phyloP scores from a whole-genome alignment of 2,888 invertebrate species.

The Metopia argyrocephala region DNA sequence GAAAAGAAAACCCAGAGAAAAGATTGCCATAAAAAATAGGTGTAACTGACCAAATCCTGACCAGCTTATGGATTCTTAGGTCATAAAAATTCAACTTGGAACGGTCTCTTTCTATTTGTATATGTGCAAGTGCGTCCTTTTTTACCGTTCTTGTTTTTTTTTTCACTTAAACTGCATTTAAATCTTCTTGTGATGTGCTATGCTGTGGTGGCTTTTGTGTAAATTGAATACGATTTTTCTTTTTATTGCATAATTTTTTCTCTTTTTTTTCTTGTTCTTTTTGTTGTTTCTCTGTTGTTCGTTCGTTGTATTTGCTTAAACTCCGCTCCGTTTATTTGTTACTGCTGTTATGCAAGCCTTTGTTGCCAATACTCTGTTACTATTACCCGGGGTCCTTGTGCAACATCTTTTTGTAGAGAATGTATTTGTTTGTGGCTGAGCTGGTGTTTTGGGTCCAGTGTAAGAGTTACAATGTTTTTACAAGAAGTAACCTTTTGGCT shows the following conservation, averaged over 20 bases:
- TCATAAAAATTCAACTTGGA: slow-evolving; percentile 48
- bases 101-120: no score
- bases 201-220: slow-evolving; percentile 39
- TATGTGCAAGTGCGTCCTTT: background rate
- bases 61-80: slow-evolving; percentile 60
- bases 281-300: slow-evolving; percentile 33
- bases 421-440: background rate
- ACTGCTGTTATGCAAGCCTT: no score
- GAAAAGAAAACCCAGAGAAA: background rate
- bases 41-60: slow-evolving; percentile 55
- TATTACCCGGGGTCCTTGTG: slow-evolving; percentile 40
- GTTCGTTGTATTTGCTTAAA: slow-evolving; percentile 52
- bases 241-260: slow-evolving; percentile 39
- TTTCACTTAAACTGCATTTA: slow-evolving; percentile 65
- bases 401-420: slow-evolving; percentile 33
- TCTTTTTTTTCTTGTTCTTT: slow-evolving; percentile 53
- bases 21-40: slow-evolving; percentile 41
- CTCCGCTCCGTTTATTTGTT: slow-evolving; percentile 36
- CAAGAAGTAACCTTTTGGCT: slow-evolving; percentile 58
- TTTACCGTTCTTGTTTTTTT: background rate
- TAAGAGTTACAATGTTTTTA: slow-evolving; percentile 54
- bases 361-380: no score
- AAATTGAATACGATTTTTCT: slow-evolving; percentile 63
- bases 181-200: slow-evolving; percentile 33
- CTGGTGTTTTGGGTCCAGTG: slow-evolving; percentile 21